These are phyloP conservation scores for Ophion ellenae DNA, from an alignment of 2,888 invertebrate species.

Conservation along the genomic window DNA sequence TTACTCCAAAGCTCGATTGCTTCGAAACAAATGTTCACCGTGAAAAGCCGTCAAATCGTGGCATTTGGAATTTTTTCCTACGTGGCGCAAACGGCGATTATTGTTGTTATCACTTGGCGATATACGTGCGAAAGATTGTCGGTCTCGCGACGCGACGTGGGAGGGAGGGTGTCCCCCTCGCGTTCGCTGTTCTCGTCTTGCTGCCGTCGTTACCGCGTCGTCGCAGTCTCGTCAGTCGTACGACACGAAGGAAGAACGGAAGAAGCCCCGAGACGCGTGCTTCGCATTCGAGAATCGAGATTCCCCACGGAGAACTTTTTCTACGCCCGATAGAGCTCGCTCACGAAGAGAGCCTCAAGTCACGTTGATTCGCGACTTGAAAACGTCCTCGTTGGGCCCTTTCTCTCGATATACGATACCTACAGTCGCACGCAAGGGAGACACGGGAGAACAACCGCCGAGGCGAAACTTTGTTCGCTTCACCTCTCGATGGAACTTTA, in stretches of 20 bases:
- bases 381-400: neutral
- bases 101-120: neutral
- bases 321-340: neutral
- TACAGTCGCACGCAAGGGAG: neutral
- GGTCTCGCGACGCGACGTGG: slow-evolving; percentile 38
- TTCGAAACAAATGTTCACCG: too few relatives aligned
- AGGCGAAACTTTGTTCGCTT: slow-evolving; percentile 2
- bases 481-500: neutral
- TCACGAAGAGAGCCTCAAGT: neutral
- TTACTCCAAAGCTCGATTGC: too few relatives aligned
- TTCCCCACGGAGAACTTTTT: slow-evolving; percentile 46
- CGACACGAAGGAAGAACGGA: slow-evolving; percentile 77
- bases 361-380: neutral
- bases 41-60: too few relatives aligned
- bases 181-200: slow-evolving; percentile 36
- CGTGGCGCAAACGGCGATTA: neutral
- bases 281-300: slow-evolving; percentile 75
- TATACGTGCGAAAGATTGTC: slow-evolving; percentile 24
- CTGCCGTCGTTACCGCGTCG: slow-evolving; percentile 18
- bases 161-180: slow-evolving; percentile 40
- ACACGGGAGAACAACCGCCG: slow-evolving; percentile 3
- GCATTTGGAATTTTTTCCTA: neutral
- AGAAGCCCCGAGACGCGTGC: slow-evolving; percentile 77
- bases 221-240: slow-evolving; percentile 30
- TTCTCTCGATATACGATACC: neutral